Base-by-base conservation (phyloP, 2,113 vertebrate species). In the Stigmatopora nigra region DNA sequence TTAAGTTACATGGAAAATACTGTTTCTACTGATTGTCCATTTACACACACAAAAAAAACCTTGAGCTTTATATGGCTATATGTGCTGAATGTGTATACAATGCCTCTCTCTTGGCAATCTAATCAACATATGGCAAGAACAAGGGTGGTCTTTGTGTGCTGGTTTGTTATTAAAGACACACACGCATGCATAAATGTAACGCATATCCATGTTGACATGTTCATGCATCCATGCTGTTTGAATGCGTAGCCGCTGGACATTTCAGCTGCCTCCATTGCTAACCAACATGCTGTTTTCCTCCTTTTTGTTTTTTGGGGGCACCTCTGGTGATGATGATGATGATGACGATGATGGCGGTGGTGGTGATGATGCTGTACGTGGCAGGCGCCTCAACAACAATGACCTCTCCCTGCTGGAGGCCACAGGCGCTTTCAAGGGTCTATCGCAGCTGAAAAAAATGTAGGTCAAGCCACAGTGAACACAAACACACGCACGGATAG, bases 401-500 rank as follows among this genome's bases (percentile, higher is more conserved):
- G 97, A 99, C 79, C 95, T 99, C 77, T 91, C 95, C 0, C 74
- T 93, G 68, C 87, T 99, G 79, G 97, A 99, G 83, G 93, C 95
- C 78, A 98, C 94, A 0, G 94, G 96, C 1, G 84, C 92, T 65
- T 99, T 98, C 88, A 96, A 94, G 85, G 94, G 92, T 63, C 93
- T 99, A 53, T 81, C 92, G 0, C 95, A 98, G 64, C 91, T 99
- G 76, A 98, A 94, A 88, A 99, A 99, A 89, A 99, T 99, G 97
- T 98, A 91, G 92, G 95, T 88, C 73, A 61, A 19, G 11, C 31
- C 36, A 6, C 1, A 36, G 35, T 53, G 20, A 53, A 19, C 51
- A 53, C 51, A 22, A 4, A 14, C 19, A 14, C 51, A 53, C 51
- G 7, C 17, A 12, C 10, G 12, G 19, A 53, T 20, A 13, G 19